Percentiles rank a stretch among this genome's conserved stretches.
phyloP scores from a whole-genome alignment of 2,113 vertebrate genomes.

The Otolemur garnettii region DNA sequence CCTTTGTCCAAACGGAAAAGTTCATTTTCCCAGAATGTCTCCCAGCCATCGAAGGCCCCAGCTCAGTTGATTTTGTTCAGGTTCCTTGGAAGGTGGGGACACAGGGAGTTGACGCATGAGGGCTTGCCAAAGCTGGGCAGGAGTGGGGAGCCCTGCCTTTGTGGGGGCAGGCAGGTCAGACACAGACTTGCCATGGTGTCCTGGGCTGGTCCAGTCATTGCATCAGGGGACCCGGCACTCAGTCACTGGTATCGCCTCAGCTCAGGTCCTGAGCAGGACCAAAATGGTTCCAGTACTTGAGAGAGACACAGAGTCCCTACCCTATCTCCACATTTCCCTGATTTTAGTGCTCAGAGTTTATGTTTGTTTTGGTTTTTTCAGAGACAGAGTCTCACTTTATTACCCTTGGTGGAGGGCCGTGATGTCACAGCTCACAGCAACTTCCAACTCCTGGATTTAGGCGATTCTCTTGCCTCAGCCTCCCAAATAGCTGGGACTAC shows the following conservation, averaged over 20 bases:
- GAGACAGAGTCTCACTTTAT: no score
- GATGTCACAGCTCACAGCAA: no score
- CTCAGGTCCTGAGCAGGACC: accelerated
- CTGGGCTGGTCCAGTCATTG: no score
- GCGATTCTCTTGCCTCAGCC: no score
- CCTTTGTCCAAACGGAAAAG: slow-evolving; percentile 69
- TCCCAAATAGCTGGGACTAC: no score
- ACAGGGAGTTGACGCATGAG: accelerated
- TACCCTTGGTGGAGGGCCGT: no score
- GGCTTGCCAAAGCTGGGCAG: background rate
- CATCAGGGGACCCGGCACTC: background rate
- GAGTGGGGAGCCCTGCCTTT: background rate
- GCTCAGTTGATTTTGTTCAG: background rate
- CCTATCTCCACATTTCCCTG: background rate
- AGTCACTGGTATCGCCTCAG: accelerated
- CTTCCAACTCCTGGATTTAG: no score
- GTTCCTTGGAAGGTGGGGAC: background rate
- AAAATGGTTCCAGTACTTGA: background rate
- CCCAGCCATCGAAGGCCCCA: background rate
- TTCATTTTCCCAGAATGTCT: background rate
- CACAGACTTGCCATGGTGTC: accelerated
- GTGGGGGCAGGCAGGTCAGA: accelerated
- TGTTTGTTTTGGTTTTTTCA: no score
- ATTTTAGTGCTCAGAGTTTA: background rate
- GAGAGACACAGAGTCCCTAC: background rate